Evolutionary conservation across 1,140 invertebrate genomes (phyloP).

Genomic region (Apis dorsata): DNA sequence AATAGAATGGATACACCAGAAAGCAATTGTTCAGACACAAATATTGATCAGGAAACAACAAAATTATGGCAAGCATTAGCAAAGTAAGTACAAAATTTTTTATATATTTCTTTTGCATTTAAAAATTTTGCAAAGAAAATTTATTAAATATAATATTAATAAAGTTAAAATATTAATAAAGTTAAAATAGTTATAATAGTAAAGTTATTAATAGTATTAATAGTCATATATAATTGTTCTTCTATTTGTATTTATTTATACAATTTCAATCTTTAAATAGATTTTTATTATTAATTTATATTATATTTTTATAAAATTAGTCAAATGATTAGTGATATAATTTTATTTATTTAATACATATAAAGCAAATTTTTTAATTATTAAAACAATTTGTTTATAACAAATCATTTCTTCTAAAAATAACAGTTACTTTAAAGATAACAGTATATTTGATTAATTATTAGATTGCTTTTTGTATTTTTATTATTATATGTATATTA

Average conservation of each 20-base stretch:
- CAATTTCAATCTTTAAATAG: background rate
- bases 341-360: constrained; percentile 3
- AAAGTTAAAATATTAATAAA: background rate
- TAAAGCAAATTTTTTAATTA: constrained; percentile 22
- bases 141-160: background rate
- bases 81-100: constrained; percentile 72
- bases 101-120: background rate
- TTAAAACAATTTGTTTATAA: background rate
- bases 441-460: background rate
- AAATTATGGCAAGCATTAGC: constrained; percentile 82
- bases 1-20: constrained; percentile 80
- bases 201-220: too few species aligned
- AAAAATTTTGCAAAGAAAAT: background rate
- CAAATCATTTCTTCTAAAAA: constrained; percentile 4
- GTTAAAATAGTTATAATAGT: too few species aligned
- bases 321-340: background rate
- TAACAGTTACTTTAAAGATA: constrained; percentile 31
- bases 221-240: background rate
- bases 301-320: background rate
- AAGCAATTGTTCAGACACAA: constrained; percentile 81
- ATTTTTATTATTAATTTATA: background rate
- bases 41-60: constrained; percentile 81
- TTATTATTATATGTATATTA: background rate
- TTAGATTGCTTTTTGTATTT: background rate
- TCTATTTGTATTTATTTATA: background rate